Evolutionary conservation across 1,140 invertebrate genomes (phyloP), one percentile per base, ranked within the genome.

Genomic region (Akabosia matsudoensis): DNA sequence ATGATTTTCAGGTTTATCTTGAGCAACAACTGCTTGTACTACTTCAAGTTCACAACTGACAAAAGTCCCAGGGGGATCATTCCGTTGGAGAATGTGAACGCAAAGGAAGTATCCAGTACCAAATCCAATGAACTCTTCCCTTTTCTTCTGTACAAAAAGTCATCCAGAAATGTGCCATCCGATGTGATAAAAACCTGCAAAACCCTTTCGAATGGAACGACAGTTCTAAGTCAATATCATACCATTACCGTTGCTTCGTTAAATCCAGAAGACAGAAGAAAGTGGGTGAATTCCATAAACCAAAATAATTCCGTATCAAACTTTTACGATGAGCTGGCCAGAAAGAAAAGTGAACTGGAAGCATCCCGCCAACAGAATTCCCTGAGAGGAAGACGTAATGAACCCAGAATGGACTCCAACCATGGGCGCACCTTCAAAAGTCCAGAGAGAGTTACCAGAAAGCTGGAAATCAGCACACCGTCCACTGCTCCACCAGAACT

Each of bases 11-110:
- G 67, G 97, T 99, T 99, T 85, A 98, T 99, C 82, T 88, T 99
- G 67, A 99, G 97, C 85, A 97, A 99, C 85, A 98, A 98, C 87
- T 99, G 97, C 87, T 88, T 99, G 33, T 99, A 99, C 86, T 99
- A 99, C 87, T 99, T 99, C 87, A 96, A 98, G 87, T 98, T 96
- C 85, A 98, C 96, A 73, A 98, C 96, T 54, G 97, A 99, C 85
- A 98, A 98, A 86, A 97, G 98, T 85, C 97, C 97, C 3, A 88
- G 96, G 80, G 97, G 97, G 30, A 98, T 98, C 83, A 98, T 98
- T 85, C 96, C 96, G 73, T 85, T 96, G 83, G 93, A 95, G 86
- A 94, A 94, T 85, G 78, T 81, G 37, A 24, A 31, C 18, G 79
- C 71, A 22, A 72, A 51, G 70, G 26, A 30, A 16, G 1, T 74